phyloP scores from a whole-genome alignment of 2,113 vertebrate genomes.

The Lophura nycthemera region DNA sequence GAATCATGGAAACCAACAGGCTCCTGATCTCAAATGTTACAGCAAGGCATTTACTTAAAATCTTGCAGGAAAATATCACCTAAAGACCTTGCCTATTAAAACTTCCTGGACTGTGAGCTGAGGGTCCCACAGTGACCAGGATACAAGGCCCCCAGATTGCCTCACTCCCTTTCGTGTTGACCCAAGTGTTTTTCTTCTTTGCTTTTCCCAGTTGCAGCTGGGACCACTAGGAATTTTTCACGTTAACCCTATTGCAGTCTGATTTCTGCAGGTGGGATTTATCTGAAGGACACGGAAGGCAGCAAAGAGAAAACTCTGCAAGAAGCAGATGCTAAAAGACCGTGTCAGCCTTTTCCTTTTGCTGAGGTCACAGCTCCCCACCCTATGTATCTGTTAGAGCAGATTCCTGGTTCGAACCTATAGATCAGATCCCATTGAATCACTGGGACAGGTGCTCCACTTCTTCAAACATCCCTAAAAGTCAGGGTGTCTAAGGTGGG shows the following conservation, averaged over 20 bases:
- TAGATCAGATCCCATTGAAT: not conserved
- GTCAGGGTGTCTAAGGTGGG: not conserved
- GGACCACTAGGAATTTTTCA: not conserved
- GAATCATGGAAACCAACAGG: constrained; percentile 33
- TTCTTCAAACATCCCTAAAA: not conserved
- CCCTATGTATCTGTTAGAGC: not conserved
- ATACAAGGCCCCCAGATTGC: not conserved
- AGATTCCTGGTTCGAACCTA: not conserved
- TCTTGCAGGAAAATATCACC: constrained; percentile 70
- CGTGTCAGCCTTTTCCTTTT: not conserved
- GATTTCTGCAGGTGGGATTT: not conserved
- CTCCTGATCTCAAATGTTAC: constrained; percentile 72
- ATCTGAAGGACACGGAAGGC: not conserved
- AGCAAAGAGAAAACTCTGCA: not conserved
- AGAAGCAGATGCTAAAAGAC: not conserved
- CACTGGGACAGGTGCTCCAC: not conserved
- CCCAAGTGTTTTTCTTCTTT: not conserved
- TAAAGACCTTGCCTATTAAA: constrained; percentile 28
- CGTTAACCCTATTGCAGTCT: not conserved
- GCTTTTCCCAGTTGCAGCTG: not conserved
- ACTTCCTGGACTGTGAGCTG: not conserved
- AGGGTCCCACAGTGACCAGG: constrained; percentile 16
- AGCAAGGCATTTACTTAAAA: constrained; percentile 71
- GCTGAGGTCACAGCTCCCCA: not conserved
- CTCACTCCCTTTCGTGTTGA: not conserved